Percentiles rank a stretch among this genome's conserved stretches.
These are phyloP conservation scores for Choristoneura fumiferana DNA, from an alignment of 1,140 invertebrate genomes.

Conservation along the genomic window DNA sequence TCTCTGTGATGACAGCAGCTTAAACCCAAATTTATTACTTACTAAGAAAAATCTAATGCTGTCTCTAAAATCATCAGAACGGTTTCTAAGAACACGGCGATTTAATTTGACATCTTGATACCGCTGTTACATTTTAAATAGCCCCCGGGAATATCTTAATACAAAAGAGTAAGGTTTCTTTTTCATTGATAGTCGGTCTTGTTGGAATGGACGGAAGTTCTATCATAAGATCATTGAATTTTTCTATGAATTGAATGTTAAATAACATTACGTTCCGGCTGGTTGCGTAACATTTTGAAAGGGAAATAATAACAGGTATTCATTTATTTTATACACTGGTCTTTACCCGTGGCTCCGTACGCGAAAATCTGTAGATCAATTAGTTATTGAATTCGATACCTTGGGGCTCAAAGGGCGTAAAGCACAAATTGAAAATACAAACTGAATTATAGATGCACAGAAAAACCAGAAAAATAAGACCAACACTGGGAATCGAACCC, in stretches of 20 bases:
- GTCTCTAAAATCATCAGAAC: not conserved
- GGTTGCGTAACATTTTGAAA: not conserved
- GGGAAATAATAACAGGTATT: not conserved
- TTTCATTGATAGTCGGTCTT: not conserved
- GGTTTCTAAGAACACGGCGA: not conserved
- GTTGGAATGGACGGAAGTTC: not conserved
- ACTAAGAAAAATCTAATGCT: not conserved
- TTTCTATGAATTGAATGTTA: constrained; percentile 14
- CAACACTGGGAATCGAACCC: too few species aligned
- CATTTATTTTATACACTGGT: not conserved
- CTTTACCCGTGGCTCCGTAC: too few species aligned
- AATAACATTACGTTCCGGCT: constrained; percentile 4
- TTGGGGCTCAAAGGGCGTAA: too few species aligned
- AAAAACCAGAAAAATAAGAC: too few species aligned
- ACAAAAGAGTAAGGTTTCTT: not conserved
- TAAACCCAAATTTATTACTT: not conserved
- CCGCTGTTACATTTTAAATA: not conserved
- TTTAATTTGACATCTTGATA: not conserved
- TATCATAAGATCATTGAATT: not conserved
- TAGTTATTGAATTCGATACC: too few species aligned
- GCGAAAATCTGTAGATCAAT: too few species aligned
- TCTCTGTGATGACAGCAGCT: too few species aligned
- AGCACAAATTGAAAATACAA: too few species aligned
- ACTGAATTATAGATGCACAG: too few species aligned
- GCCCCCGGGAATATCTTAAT: not conserved